Evolutionary conservation across 1,140 invertebrate genomes (phyloP), one percentile per base, ranked within the genome.

Genomic region (Hydropsyche tenuis): DNA sequence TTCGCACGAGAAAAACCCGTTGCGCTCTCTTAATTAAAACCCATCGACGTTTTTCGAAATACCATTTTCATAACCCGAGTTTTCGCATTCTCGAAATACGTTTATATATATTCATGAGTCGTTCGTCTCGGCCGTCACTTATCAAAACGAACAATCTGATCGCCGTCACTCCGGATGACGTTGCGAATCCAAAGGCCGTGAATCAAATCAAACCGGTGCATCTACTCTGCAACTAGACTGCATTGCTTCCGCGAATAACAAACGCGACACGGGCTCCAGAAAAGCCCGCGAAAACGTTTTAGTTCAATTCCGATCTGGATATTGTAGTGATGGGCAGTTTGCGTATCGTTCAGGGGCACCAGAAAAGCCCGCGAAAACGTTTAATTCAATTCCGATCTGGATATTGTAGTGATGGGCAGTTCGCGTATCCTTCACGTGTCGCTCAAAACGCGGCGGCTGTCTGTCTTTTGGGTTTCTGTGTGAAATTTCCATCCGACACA

Each of bases 121-220:
- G 56, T 60, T 60, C 56, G 56, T 60, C 56, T 60, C 56, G 56
- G 56, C 56, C 48, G 73, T 71, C 69, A 48, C 62, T 25, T 71
- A 72, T 75, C 69, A 72, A 72, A 72, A 72, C 23, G 37, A 75
- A 75, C 74, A 75, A 75, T 75, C 74, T 68, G 69, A 72, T 68
- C 42, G 22, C 74, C 53, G 74, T 75, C 74, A 72, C 69, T 60
- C 63, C 18, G 63, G 18, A 72, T 75, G 74, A 75, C 74, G 71
- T 73, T 75, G 70, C 74, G 70, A 75, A 73, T 72, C 66, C 72
- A 64, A 42, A 60, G 74, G 46, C 69, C 70, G 65, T 66, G 46
- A 64, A 73, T 73, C 63, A 60, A 65, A 73, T 73, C 71, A 73
- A 64, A 18, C 51, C 48, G 37, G 45, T 60, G 56, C 45, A 43